Evolutionary conservation across 2,113 vertebrate species (phyloP).

Genomic region (Zingel zingel): DNA sequence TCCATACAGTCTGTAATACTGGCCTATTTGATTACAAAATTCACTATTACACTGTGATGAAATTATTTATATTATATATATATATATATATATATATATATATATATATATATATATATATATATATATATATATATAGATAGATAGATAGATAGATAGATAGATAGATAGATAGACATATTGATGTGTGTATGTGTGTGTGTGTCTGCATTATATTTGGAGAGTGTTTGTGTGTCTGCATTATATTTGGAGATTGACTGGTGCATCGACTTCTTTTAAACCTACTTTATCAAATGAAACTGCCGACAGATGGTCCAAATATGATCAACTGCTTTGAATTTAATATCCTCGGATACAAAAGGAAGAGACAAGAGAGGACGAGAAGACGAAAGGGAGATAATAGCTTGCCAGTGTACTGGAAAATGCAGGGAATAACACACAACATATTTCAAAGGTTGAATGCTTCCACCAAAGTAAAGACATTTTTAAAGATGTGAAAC

Average conservation of each 20-base stretch:
- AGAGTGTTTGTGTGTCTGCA: neutral
- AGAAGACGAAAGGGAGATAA: constrained; percentile 14
- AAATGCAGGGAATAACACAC: neutral
- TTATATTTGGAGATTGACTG: constrained; percentile 40
- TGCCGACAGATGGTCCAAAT: constrained; percentile 56
- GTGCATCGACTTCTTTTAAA: constrained; percentile 46
- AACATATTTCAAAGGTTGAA: neutral
- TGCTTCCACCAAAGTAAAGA: neutral
- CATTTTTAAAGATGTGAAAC: neutral
- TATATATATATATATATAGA: neutral
- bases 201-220: too few species aligned
- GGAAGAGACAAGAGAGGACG: neutral
- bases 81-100: neutral
- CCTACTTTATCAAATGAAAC: constrained; percentile 64
- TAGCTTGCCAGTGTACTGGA: neutral
- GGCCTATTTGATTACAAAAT: neutral
- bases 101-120: neutral
- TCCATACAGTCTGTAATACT: too few species aligned
- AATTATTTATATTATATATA: too few species aligned
- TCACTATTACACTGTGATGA: neutral
- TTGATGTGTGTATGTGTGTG: neutral
- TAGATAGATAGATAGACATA: neutral
- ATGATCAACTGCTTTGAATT: constrained; percentile 21
- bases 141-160: neutral
- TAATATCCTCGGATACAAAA: constrained; percentile 32